Percentiles rank a stretch among this genome's conserved stretches.
phyloP scores from a whole-genome alignment of 2,797 vertebrate genomes.

The Tenualosa thibaudeaui region DNA sequence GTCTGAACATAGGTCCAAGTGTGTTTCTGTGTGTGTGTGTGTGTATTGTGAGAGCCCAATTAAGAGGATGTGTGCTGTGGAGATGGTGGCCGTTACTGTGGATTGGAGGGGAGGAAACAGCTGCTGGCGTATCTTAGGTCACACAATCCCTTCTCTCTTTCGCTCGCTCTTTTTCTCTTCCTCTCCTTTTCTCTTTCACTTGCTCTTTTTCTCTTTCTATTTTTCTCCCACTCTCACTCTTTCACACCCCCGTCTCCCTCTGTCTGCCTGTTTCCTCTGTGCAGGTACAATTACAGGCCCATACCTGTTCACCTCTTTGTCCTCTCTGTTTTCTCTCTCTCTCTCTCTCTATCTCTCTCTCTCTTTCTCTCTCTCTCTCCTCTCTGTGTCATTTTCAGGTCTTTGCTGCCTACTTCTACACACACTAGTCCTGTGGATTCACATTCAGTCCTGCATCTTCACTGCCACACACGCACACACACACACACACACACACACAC shows the following conservation, averaged over 20 bases:
- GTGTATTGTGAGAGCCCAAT: conserved; percentile 16
- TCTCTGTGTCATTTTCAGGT: conserved; percentile 33
- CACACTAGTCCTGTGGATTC: background rate
- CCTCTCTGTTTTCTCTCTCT: background rate
- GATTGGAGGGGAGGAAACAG: conserved; percentile 69
- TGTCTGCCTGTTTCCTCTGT: background rate
- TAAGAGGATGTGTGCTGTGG: background rate
- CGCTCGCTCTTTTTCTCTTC: background rate
- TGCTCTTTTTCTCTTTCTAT: background rate
- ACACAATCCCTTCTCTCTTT: conserved; percentile 56
- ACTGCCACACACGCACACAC: background rate
- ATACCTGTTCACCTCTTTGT: background rate
- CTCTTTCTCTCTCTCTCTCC: conserved; percentile 72
- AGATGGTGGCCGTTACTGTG: conserved; percentile 60
- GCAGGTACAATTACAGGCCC: background rate
- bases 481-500: background rate
- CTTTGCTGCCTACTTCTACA: background rate
- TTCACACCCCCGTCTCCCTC: background rate
- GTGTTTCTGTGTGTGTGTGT: conserved; percentile 8
- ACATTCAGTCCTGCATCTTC: background rate
- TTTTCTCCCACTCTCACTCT: background rate
- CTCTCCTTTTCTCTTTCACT: background rate
- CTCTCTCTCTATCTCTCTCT: background rate
- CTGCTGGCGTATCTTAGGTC: conserved; percentile 74
- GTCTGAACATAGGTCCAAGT: background rate